Percentiles rank a stretch among this genome's conserved stretches.
These are phyloP conservation scores for Ophion ventricosus DNA, from an alignment of 2,888 invertebrate species.

Conservation along the genomic window DNA sequence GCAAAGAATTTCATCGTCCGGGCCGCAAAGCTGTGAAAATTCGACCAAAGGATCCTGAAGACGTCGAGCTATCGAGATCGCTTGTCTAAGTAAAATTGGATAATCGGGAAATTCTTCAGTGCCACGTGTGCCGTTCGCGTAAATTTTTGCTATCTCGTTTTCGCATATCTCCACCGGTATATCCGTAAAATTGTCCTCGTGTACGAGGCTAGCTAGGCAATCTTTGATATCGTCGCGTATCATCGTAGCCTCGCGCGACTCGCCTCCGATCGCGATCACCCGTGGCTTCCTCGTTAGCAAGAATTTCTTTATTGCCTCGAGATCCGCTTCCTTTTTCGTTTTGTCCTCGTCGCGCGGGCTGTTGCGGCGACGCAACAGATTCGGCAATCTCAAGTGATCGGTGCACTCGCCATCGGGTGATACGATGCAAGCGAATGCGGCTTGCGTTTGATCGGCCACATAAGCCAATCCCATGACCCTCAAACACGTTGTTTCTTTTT, in stretches of 20 bases:
- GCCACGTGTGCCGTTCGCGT: conserved; percentile 94
- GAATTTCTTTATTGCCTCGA: conserved; percentile 89
- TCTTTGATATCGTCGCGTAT: conserved; percentile 90
- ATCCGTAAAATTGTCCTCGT: conserved; percentile 92
- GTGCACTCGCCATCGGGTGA: conserved; percentile 94
- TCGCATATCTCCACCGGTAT: conserved; percentile 95
- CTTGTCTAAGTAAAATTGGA: conserved; percentile 93
- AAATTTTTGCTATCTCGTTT: conserved; percentile 95
- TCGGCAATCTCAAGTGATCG: conserved; percentile 93
- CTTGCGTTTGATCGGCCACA: conserved; percentile 91
- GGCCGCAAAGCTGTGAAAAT: conserved; percentile 96
- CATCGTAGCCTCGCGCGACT: conserved; percentile 92
- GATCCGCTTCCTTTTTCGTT: conserved; percentile 86
- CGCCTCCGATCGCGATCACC: conserved; percentile 95
- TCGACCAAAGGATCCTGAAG: conserved; percentile 97
- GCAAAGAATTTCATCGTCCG: conserved; percentile 97
- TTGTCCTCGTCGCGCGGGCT: conserved; percentile 88
- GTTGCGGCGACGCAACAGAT: conserved; percentile 91
- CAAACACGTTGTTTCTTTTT: conserved; percentile 88
- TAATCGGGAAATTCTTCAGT: conserved; percentile 94
- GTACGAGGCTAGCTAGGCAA: conserved; percentile 89
- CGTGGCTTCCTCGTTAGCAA: conserved; percentile 95
- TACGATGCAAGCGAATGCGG: conserved; percentile 93
- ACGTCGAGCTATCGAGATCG: conserved; percentile 94
- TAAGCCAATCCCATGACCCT: conserved; percentile 94